Conservation (phyloP, 1,140 invertebrate species). For the Drosophila lini region DNA sequence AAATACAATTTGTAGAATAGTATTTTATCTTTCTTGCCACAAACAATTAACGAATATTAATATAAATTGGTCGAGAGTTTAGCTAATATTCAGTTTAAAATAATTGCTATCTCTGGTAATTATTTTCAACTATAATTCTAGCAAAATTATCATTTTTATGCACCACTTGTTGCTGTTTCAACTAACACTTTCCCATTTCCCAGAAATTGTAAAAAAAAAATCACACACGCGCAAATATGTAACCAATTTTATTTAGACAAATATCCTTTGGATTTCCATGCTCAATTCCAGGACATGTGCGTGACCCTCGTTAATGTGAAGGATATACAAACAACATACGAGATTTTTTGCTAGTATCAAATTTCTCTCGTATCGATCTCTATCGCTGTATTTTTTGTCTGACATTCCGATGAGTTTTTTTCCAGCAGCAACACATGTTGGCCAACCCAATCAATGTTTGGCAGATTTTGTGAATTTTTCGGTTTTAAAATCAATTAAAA, state of each 20-base stretch:
- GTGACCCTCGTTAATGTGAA: conserved; percentile 21
- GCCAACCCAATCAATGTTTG: conserved; percentile 1
- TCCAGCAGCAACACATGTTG: not conserved
- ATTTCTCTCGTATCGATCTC: not conserved
- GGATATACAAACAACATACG: not conserved
- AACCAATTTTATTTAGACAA: conserved; percentile 8
- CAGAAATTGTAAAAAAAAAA: conserved; percentile 3
- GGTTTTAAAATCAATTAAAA: conserved; percentile 27
- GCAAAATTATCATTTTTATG: not conserved
- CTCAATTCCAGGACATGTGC: not conserved
- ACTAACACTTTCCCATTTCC: no score
- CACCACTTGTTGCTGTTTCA: conserved; percentile 6
- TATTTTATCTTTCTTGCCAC: not conserved
- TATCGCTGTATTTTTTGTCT: not conserved
- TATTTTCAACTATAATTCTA: not conserved
- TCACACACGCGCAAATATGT: conserved; percentile 1
- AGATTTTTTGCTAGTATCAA: conserved; percentile 1
- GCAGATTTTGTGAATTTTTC: conserved; percentile 14
- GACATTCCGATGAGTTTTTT: conserved; percentile 5
- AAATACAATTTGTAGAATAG: not conserved
- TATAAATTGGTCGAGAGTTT: not conserved
- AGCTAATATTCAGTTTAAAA: not conserved
- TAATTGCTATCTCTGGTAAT: not conserved
- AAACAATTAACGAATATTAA: not conserved
- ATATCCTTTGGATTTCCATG: not conserved